Evolutionary conservation across 2,113 vertebrate species (phyloP), one percentile per base, ranked within the genome.

Genomic region (Rhadina sibilatrix): DNA sequence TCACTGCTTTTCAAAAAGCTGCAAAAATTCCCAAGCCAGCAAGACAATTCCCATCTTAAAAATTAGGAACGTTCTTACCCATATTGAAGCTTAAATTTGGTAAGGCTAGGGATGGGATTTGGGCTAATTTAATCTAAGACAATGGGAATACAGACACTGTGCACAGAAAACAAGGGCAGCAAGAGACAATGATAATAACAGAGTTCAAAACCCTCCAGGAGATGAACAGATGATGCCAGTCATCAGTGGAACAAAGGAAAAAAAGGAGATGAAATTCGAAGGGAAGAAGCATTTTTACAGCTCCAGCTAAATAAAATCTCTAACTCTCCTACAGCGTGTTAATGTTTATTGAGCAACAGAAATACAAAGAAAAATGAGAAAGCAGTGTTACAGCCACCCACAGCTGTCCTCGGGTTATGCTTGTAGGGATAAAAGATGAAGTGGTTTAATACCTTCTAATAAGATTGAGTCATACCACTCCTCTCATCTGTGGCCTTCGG

Each of bases 371-470:
- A 94, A 95, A 94, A 95, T 20, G 77, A 90, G 86, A 68, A 16
- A 10, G 64, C 5, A 3, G 72, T 74, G 49, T 81, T 93, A 65
- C 12, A 93, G 77, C 89, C 81, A 89, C 89, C 83, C 93, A 95
- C 87, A 91, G 81, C 83, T 69, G 71, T 96, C 83, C 74, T 68
- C 31, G 16, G 65, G 69, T 93, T 89, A 49, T 46, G 61, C 61
- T 95, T 35, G 42, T 57, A 94, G 69, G 69, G 40, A 89, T 86
- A 91, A 84, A 92, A 95, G 96, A 95, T 76, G 57, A 90, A 97
- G 83, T 83, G 77, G 72, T 93, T 96, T 96, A 96, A 96, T 96
- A 94, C 83, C 31, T 94, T 74, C 82, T 83, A 90, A 93, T 82
- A 76, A 82, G 83, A 64, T 80, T 79, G 88, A 96, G 65, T 84